Conservation (phyloP, 2,888 invertebrate genomes). For the Aromia moschata region DNA sequence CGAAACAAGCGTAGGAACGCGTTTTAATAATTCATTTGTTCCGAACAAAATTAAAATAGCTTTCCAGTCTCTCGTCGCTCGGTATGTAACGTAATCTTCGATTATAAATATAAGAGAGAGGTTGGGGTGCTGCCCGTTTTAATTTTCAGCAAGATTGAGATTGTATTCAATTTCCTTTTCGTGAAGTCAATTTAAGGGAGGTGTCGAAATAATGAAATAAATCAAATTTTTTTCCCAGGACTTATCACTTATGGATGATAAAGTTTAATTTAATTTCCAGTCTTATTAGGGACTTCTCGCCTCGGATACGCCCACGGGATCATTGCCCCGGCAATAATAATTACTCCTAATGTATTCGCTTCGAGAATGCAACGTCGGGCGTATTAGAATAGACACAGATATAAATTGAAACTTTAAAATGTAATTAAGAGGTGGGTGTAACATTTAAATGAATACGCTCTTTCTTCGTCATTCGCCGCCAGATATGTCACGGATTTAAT, state of each 20-base stretch:
- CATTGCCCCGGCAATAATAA: no score
- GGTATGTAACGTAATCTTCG: conserved; percentile 26
- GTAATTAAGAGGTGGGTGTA: no score
- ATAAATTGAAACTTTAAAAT: no score
- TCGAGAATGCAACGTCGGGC: no score
- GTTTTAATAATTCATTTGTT: no score
- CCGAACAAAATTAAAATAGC: conserved; percentile 11
- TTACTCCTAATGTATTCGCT: no score
- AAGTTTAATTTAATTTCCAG: conserved; percentile 30
- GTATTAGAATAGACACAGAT: no score
- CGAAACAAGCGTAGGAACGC: conserved; percentile 2
- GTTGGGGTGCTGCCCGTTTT: conserved; percentile 38
- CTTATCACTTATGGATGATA: conserved; percentile 34
- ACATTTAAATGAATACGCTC: no score
- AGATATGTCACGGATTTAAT: no score
- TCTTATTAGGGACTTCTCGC: no score
- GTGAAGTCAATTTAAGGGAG: conserved; percentile 47
- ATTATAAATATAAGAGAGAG: conserved; percentile 15
- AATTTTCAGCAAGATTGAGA: conserved; percentile 48
- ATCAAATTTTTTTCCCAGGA: conserved; percentile 41
- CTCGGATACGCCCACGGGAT: no score
- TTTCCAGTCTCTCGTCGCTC: conserved; percentile 11
- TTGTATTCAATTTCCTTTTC: conserved; percentile 49
- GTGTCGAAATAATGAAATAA: conserved; percentile 47
- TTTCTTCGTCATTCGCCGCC: no score